Percentiles rank a stretch among this genome's conserved stretches.
Conservation (phyloP, 2,888 invertebrate genomes). For the Cerastoderma edule region DNA sequence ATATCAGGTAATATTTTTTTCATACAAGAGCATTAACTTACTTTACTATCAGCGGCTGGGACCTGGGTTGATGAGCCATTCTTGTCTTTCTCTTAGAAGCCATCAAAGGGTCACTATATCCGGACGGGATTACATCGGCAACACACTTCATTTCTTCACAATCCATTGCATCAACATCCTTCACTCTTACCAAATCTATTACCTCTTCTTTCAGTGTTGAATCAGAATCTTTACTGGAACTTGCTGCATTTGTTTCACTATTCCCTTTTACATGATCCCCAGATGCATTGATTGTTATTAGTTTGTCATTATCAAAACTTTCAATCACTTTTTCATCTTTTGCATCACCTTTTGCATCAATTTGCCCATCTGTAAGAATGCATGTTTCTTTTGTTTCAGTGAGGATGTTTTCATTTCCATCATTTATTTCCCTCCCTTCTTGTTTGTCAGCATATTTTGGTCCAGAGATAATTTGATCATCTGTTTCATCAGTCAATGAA, state of each 20-base stretch:
- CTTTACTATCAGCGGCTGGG: constrained; percentile 31
- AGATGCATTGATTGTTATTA: neutral
- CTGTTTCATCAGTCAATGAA: neutral
- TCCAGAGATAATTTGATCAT: neutral
- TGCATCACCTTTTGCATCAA: neutral
- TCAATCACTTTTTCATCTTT: neutral
- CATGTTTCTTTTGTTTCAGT: too few relatives aligned
- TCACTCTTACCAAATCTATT: too few relatives aligned
- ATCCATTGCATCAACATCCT: constrained; percentile 3
- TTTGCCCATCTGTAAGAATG: too few relatives aligned
- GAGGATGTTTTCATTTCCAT: too few relatives aligned
- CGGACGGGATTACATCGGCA: constrained; percentile 28
- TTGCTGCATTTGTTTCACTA: neutral
- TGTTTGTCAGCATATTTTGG: neutral
- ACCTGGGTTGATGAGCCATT: constrained; percentile 52
- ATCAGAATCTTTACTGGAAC: neutral
- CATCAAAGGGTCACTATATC: constrained; percentile 47
- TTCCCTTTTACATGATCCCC: neutral
- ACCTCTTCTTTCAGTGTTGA: too few relatives aligned
- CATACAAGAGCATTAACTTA: too few relatives aligned
- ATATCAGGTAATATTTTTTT: too few relatives aligned
- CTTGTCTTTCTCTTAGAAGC: constrained; percentile 51
- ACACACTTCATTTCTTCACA: neutral
- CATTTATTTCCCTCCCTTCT: too few relatives aligned
- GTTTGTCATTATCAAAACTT: too few relatives aligned